phyloP scores from a whole-genome alignment of 2,888 invertebrate species.

The Epinotia nisella region DNA sequence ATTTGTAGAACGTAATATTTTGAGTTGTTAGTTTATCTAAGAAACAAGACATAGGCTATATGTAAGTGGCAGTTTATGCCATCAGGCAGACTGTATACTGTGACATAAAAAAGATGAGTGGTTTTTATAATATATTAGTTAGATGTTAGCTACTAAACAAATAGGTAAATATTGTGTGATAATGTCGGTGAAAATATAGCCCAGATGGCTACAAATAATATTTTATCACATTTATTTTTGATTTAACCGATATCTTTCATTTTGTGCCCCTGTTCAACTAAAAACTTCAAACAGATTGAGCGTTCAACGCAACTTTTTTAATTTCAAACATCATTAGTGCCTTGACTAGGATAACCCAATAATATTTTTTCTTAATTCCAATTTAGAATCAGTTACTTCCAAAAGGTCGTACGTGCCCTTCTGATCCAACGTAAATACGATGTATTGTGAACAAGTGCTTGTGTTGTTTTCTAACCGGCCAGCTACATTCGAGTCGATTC shows the following conservation, averaged over 20 bases:
- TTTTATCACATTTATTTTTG: not conserved
- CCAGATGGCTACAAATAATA: not conserved
- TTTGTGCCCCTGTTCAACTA: not conserved
- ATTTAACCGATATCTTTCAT: not conserved
- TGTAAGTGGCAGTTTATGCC: too few species aligned
- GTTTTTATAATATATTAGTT: too few species aligned
- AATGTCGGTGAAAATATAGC: not conserved
- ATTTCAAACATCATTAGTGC: constrained; percentile 7
- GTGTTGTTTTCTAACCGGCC: constrained; percentile 44
- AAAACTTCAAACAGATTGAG: not conserved
- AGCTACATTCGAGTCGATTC: constrained; percentile 59
- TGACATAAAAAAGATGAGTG: too few species aligned
- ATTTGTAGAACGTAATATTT: too few species aligned
- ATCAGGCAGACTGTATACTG: too few species aligned
- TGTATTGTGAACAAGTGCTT: not conserved
- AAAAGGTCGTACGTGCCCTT: constrained; percentile 27
- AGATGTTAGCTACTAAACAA: not conserved
- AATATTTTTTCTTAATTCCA: constrained; percentile 30
- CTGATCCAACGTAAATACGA: constrained; percentile 14
- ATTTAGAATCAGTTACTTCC: constrained; percentile 16
- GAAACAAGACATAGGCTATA: too few species aligned
- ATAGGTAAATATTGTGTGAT: not conserved
- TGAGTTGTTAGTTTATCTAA: too few species aligned
- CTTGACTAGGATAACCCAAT: constrained; percentile 19
- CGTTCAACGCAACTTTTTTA: not conserved